Percentiles rank a stretch among this genome's conserved stretches.
Evolutionary conservation across 2,888 invertebrate species (phyloP).

Genomic region (Drosophila colorata): DNA sequence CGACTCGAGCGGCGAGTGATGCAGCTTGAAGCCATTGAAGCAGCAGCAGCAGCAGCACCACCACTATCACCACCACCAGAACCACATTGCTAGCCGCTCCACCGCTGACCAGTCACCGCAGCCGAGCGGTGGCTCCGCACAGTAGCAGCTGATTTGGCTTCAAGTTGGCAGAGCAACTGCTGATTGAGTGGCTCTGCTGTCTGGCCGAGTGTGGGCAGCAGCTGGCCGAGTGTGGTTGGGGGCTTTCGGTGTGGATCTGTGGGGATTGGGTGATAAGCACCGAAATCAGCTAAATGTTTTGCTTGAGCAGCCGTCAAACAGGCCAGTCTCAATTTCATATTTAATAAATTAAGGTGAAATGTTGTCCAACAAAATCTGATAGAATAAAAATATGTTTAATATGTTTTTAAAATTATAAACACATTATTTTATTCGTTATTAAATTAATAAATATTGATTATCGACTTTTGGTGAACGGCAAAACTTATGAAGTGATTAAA

Average conservation of each 20-base stretch:
- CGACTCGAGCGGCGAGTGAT: conserved; percentile 44
- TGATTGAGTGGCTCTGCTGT: conserved; percentile 63
- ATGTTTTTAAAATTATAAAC: too few species aligned
- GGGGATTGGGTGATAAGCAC: neutral
- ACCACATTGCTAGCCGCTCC: conserved; percentile 1
- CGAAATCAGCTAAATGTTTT: neutral
- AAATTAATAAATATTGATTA: too few species aligned
- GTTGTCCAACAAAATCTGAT: too few species aligned
- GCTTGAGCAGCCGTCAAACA: neutral
- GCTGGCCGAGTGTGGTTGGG: conserved; percentile 4
- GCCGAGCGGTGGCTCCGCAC: conserved; percentile 27
- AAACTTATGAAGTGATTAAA: too few species aligned
- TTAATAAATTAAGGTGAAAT: too few species aligned
- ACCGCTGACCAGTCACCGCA: conserved; percentile 12
- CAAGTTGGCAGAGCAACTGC: conserved; percentile 62
- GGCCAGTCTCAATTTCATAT: neutral
- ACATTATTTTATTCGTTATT: too few species aligned
- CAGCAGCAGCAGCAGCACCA: conserved; percentile 6
- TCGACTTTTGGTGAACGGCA: too few species aligned
- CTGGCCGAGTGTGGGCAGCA: conserved; percentile 44
- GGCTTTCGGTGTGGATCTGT: neutral
- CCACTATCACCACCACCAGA: conserved; percentile 1
- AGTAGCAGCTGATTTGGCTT: conserved; percentile 73
- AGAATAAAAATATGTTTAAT: too few species aligned
- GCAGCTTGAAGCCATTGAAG: conserved; percentile 43